phyloP scores from a whole-genome alignment of 1,140 invertebrate species.

The Brachionus manjavacas region DNA sequence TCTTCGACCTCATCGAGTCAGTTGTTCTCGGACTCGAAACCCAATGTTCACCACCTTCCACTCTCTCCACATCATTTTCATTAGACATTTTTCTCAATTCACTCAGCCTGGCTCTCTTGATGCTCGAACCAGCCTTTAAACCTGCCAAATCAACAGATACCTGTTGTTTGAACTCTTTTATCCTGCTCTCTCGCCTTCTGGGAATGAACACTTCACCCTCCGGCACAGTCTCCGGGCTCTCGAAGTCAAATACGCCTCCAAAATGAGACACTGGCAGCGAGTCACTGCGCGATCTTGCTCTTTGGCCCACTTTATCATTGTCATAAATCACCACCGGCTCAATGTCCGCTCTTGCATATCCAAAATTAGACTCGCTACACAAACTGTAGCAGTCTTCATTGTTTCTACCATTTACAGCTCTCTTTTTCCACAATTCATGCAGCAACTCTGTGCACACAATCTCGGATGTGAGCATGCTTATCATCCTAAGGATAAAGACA shows the following conservation, averaged over 20 bases:
- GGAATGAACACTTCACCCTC: not conserved
- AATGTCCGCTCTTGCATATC: not conserved
- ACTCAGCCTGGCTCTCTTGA: not conserved
- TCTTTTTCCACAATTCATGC: slow-evolving; percentile 30
- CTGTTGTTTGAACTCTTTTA: not conserved
- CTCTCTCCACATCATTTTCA: not conserved
- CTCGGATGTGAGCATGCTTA: slow-evolving; percentile 28
- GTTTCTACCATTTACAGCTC: not conserved
- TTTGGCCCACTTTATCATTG: not conserved
- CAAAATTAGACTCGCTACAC: not conserved
- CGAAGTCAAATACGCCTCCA: not conserved
- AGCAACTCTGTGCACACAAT: slow-evolving; percentile 33
- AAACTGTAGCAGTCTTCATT: not conserved
- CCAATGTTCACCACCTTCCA: not conserved
- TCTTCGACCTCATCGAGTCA: not conserved
- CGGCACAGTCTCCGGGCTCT: not conserved
- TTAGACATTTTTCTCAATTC: not conserved
- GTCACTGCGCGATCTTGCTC: not conserved
- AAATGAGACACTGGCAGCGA: not conserved
- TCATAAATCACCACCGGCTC: not conserved
- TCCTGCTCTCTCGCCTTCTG: not conserved
- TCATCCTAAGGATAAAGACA: slow-evolving; percentile 41
- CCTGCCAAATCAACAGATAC: not conserved
- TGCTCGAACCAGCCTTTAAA: not conserved
- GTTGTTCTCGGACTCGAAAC: not conserved